These are phyloP conservation scores for Pelochelys cantorii DNA, from an alignment of 2,797 vertebrate species.

Conservation along the genomic window DNA sequence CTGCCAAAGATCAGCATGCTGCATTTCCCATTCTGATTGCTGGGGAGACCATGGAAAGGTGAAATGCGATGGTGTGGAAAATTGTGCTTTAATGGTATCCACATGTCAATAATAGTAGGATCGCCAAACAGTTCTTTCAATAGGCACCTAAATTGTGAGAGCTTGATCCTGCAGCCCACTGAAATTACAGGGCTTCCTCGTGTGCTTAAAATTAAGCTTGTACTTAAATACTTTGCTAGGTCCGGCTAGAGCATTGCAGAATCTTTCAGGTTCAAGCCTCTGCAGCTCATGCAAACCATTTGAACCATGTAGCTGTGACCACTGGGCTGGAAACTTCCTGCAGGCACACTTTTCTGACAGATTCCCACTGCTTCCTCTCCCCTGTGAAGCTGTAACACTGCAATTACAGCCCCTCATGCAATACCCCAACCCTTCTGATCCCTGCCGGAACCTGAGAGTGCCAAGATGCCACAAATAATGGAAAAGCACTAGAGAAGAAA, in stretches of 20 bases:
- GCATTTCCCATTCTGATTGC: no score
- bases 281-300: slow-evolving; percentile 1
- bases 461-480: slow-evolving; percentile 47
- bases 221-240: background rate
- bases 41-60: no score
- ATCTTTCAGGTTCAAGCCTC: background rate
- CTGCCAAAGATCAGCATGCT: no score
- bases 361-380: slow-evolving; percentile 50
- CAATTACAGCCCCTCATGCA: slow-evolving; percentile 53
- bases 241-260: background rate
- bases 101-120: no score
- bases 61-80: no score
- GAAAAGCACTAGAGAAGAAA: slow-evolving; percentile 50
- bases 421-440: slow-evolving; percentile 42
- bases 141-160: background rate
- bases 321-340: slow-evolving; percentile 24
- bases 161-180: background rate
- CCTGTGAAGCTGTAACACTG: slow-evolving; percentile 41
- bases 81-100: no score
- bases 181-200: background rate
- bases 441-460: slow-evolving; percentile 22
- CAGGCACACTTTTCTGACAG: slow-evolving; percentile 16
- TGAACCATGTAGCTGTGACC: background rate
- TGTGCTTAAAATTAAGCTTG: background rate
- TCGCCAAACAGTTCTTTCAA: background rate